Conservation (phyloP, 2,888 invertebrate species). For the Catocala fraxini region DNA sequence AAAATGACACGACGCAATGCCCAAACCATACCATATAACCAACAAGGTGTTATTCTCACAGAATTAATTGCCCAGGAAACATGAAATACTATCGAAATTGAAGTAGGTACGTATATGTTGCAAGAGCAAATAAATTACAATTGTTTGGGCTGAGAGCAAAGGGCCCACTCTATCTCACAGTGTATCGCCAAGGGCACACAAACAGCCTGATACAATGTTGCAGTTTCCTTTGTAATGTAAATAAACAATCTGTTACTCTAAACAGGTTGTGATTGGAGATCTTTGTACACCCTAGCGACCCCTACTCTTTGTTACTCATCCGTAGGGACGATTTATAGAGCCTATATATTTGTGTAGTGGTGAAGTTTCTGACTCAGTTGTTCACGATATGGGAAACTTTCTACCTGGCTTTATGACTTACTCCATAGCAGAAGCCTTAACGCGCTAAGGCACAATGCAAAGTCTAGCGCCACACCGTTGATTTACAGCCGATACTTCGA, state of each 20-base stretch:
- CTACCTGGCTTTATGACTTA: too few relatives aligned
- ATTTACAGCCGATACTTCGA: too few relatives aligned
- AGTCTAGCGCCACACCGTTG: too few relatives aligned
- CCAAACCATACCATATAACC: too few relatives aligned
- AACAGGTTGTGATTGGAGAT: constrained; percentile 7
- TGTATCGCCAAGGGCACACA: constrained; percentile 13
- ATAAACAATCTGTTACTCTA: constrained; percentile 3
- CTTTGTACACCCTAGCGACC: neutral
- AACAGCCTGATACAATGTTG: constrained; percentile 7
- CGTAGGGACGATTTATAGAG: too few relatives aligned
- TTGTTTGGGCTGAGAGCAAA: constrained; percentile 36
- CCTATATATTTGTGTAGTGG: too few relatives aligned
- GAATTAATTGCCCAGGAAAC: neutral
- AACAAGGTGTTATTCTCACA: too few relatives aligned
- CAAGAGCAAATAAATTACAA: constrained; percentile 38
- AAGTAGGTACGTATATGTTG: constrained; percentile 12
- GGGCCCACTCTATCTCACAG: constrained; percentile 36
- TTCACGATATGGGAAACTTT: too few relatives aligned
- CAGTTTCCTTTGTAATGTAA: constrained; percentile 8
- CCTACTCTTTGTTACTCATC: neutral
- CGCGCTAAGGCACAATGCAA: too few relatives aligned
- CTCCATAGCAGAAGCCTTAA: too few relatives aligned
- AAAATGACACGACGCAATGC: too few relatives aligned
- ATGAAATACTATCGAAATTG: constrained; percentile 31
- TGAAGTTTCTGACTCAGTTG: too few relatives aligned